Evolutionary conservation across 2,113 vertebrate species (phyloP).

Genomic region (Aspiorhynchus laticeps): DNA sequence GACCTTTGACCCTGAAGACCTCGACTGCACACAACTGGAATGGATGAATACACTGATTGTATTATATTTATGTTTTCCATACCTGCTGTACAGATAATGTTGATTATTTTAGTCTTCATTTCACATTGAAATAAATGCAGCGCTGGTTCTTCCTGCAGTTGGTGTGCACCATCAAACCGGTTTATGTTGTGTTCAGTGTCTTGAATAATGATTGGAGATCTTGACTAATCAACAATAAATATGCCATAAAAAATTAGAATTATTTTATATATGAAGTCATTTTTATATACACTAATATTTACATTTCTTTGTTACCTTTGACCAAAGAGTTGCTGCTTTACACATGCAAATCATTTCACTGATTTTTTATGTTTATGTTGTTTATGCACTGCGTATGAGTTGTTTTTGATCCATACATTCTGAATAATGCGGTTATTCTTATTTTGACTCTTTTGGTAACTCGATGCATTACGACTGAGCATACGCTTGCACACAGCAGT

Average conservation of each 20-base stretch:
- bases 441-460: background rate
- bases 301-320: slow-evolving; percentile 20
- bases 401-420: background rate
- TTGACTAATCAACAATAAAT: slow-evolving; percentile 44
- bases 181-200: slow-evolving; percentile 39
- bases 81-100: slow-evolving; percentile 21
- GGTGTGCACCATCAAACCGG: slow-evolving; percentile 34
- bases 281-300: slow-evolving; percentile 38
- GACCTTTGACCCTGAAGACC: slow-evolving; percentile 12
- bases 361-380: no score
- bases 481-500: background rate
- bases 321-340: slow-evolving; percentile 42
- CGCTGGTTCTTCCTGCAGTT: background rate
- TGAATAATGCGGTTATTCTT: background rate
- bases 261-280: slow-evolving; percentile 28
- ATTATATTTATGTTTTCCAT: slow-evolving; percentile 34
- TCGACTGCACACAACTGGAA: background rate
- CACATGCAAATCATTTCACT: background rate
- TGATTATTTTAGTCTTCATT: slow-evolving; percentile 36
- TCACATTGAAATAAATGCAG: slow-evolving; percentile 55
- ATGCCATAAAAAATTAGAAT: background rate
- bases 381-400: background rate
- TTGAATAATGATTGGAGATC: slow-evolving; percentile 41
- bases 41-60: slow-evolving; percentile 10
- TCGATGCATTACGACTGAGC: background rate